Base-by-base conservation (phyloP, 2,888 invertebrate genomes). In the Rambutsinella grinnellia region DNA sequence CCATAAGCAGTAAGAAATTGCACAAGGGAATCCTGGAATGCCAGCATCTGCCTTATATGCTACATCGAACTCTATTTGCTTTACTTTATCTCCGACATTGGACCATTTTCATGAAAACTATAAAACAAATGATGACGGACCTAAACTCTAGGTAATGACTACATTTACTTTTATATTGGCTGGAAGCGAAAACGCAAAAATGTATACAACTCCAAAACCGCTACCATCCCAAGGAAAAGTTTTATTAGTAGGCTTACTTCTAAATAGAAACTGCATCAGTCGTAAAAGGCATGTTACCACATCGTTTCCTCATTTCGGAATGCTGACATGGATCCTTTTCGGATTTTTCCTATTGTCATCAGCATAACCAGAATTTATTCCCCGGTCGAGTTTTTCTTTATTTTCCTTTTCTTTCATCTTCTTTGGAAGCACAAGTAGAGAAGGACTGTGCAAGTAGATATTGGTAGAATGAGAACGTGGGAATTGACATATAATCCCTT, bases 351-450 rank as follows among this genome's bases (percentile, higher is more conserved):
- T 26, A 26, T 46, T 26, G 21, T 46, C 44, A 44, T 44, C 15
- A 66, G n/a, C n/a, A n/a, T n/a, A 56, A 66, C 24, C 51, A 24
- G 56, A 44, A 66, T 66, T 66, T 66, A 66, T n/a, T n/a, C n/a
- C n/a, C n/a, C n/a, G n/a, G n/a, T n/a, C n/a, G n/a, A n/a, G n/a
- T 56, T 28, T 53, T 60, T 28, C 19, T 27, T 27, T 56, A 27
- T 13, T 27, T n/a, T n/a, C 3, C 23, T n/a, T 3, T 21, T 26
- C 10, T 56, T 56, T 56, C 56, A 26, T 8, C 17, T 56, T 56
- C 56, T 56, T 27, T 56, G 3, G 3, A 24, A 17, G 3, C 15
- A 56, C 13, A 8, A 3, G 23, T 2, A 51, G 15, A n/a, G n/a
- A n/a, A n/a, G n/a, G n/a, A n/a, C n/a, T n/a, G n/a, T n/a, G n/a